Percentiles rank a stretch among this genome's conserved stretches.
phyloP scores from a whole-genome alignment of 2,888 invertebrate species.

The Troides oblongomaculatus region DNA sequence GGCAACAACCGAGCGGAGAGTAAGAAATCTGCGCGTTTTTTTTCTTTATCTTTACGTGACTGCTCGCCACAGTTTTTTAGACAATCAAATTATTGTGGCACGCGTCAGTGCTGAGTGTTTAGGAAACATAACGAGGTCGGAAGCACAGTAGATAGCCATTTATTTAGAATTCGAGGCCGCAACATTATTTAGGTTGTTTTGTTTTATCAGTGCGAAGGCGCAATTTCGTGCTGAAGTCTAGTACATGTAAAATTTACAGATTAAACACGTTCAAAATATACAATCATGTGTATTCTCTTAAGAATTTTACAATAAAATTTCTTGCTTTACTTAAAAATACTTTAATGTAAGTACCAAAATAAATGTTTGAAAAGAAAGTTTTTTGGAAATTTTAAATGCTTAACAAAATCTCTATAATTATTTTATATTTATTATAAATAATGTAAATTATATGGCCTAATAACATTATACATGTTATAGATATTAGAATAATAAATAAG shows the following conservation, averaged over 20 bases:
- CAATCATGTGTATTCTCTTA: neutral
- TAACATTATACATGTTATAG: neutral
- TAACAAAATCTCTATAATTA: too few species aligned
- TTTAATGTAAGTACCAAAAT: too few species aligned
- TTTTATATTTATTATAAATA: too few species aligned
- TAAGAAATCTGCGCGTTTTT: conserved; percentile 1
- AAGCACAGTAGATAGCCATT: conserved; percentile 71
- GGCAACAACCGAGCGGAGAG: conserved; percentile 8
- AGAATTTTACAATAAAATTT: too few species aligned
- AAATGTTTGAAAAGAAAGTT: too few species aligned
- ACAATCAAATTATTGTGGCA: conserved; percentile 41
- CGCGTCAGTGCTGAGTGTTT: conserved; percentile 57
- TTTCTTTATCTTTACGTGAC: conserved; percentile 27
- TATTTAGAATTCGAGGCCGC: conserved; percentile 78
- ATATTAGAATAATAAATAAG: neutral
- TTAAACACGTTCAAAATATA: conserved; percentile 39
- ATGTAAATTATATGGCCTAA: too few species aligned
- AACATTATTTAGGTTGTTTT: conserved; percentile 76
- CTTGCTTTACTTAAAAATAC: too few species aligned
- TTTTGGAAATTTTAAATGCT: too few species aligned
- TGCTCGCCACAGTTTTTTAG: conserved; percentile 23
- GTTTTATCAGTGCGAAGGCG: conserved; percentile 77
- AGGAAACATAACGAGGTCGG: conserved; percentile 75
- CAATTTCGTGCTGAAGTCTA: conserved; percentile 59
- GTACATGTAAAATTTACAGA: conserved; percentile 52